Evolutionary conservation across 2,888 invertebrate species (phyloP).

Genomic region (Eupithecia dodoneata): DNA sequence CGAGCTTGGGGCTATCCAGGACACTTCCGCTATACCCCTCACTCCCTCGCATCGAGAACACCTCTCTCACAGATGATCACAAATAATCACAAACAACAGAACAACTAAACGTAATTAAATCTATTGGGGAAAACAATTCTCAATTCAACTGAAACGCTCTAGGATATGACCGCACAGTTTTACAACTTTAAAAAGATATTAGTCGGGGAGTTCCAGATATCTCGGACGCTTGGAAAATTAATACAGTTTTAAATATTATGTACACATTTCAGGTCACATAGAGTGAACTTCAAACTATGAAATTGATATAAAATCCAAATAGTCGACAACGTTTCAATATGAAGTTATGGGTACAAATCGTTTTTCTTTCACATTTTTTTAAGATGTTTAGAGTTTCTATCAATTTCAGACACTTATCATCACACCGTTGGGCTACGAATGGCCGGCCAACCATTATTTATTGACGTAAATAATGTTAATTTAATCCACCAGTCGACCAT

Average conservation of each 20-base stretch:
- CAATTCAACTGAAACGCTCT: slow-evolving; percentile 68
- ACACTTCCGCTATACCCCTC: slow-evolving; percentile 84
- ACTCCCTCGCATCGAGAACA: slow-evolving; percentile 84
- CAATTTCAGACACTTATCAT: slow-evolving; percentile 50
- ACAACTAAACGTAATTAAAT: slow-evolving; percentile 77
- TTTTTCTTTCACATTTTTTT: neutral
- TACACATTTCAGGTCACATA: slow-evolving; percentile 49
- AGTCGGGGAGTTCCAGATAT: slow-evolving; percentile 64
- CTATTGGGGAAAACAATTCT: slow-evolving; percentile 70
- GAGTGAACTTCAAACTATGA: slow-evolving; percentile 41
- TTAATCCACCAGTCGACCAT: slow-evolving; percentile 22
- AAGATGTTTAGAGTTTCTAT: slow-evolving; percentile 40
- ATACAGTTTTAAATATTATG: slow-evolving; percentile 54
- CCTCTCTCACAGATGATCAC: slow-evolving; percentile 84
- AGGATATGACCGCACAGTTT: slow-evolving; percentile 64
- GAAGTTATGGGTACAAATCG: neutral
- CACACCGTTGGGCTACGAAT: slow-evolving; percentile 51
- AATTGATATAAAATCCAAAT: slow-evolving; percentile 50
- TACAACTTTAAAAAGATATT: slow-evolving; percentile 51
- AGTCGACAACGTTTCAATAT: neutral
- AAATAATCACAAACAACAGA: slow-evolving; percentile 80
- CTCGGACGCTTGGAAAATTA: slow-evolving; percentile 69
- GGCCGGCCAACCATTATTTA: slow-evolving; percentile 52
- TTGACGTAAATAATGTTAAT: slow-evolving; percentile 45
- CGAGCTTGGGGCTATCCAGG: slow-evolving; percentile 80